These are phyloP conservation scores for Phenganax subtilis DNA, from an alignment of 92 coral and sea anemone genomes.

Conservation along the genomic window DNA sequence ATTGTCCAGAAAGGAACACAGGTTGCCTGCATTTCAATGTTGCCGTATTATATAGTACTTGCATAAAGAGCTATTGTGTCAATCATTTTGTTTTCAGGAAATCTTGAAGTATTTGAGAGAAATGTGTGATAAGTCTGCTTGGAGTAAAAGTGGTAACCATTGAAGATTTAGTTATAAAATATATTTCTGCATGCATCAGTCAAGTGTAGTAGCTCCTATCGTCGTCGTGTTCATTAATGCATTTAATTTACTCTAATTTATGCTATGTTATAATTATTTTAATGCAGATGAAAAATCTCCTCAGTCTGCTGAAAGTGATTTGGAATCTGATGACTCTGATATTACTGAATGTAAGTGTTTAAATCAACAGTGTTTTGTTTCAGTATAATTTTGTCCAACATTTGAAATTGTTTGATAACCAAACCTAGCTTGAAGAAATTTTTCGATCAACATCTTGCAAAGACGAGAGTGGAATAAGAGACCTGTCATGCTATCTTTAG, in stretches of 20 bases:
- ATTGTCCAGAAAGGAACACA: slow-evolving; percentile 89
- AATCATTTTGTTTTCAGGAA: slow-evolving; percentile 50
- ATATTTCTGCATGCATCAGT: background rate
- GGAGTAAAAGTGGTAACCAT: background rate
- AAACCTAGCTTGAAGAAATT: too few relatives aligned
- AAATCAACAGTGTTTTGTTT: background rate
- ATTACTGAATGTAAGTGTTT: slow-evolving; percentile 10
- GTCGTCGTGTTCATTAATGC: background rate
- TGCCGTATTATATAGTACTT: background rate
- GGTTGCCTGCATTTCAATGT: slow-evolving; percentile 36
- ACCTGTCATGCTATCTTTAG: background rate
- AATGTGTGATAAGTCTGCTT: slow-evolving; percentile 26
- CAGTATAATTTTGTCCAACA: background rate
- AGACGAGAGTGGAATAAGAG: slow-evolving; percentile 32
- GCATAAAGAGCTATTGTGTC: background rate
- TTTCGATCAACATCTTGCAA: background rate
- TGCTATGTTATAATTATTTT: background rate
- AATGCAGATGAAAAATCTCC: slow-evolving; percentile 12
- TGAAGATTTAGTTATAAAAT: background rate
- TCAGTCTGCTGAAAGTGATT: slow-evolving; percentile 23
- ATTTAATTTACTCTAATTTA: background rate
- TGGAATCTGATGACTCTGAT: slow-evolving; percentile 26
- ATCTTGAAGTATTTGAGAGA: slow-evolving; percentile 81
- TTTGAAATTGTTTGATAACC: background rate
- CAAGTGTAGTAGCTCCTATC: background rate